Percentiles rank a stretch among this genome's conserved stretches.
Conservation (phyloP, 2,797 vertebrate genomes). For the Pelodytes ibericus region DNA sequence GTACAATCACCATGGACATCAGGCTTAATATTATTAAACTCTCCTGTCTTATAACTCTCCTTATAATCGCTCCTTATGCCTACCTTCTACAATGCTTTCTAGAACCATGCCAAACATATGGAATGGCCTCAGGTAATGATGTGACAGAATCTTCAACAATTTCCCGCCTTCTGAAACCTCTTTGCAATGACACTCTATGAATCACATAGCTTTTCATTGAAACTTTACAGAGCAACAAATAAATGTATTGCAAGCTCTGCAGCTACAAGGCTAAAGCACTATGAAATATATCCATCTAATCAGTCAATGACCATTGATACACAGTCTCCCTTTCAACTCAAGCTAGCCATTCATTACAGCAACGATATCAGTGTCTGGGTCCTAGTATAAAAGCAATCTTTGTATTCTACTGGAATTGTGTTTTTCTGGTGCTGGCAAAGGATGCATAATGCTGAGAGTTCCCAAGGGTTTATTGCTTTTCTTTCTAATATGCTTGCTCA, state of each 20-base stretch:
- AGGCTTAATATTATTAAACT: too few relatives aligned
- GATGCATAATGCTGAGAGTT: not conserved
- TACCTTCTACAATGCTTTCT: too few relatives aligned
- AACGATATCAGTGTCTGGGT: slow-evolving; percentile 19
- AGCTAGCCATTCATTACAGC: slow-evolving; percentile 24
- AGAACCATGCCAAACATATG: too few relatives aligned
- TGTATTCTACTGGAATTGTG: slow-evolving; percentile 20
- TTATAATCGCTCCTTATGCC: too few relatives aligned
- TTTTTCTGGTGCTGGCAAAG: not conserved
- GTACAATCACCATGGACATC: too few relatives aligned
- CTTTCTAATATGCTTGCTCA: not conserved
- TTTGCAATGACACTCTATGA: not conserved
- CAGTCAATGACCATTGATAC: slow-evolving; percentile 34
- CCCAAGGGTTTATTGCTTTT: slow-evolving; percentile 5
- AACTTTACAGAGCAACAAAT: not conserved
- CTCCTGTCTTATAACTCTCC: too few relatives aligned
- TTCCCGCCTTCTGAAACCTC: too few relatives aligned
- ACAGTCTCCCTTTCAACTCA: slow-evolving; percentile 16
- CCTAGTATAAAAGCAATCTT: slow-evolving; percentile 28
- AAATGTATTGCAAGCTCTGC: not conserved
- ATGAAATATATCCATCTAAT: slow-evolving; percentile 1
- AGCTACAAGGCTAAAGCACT: not conserved
- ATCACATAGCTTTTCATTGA: not conserved
- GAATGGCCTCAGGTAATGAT: too few relatives aligned
- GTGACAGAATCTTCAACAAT: too few relatives aligned